phyloP scores from a whole-genome alignment of 2,888 invertebrate species.

The Dryadula phaetusa region DNA sequence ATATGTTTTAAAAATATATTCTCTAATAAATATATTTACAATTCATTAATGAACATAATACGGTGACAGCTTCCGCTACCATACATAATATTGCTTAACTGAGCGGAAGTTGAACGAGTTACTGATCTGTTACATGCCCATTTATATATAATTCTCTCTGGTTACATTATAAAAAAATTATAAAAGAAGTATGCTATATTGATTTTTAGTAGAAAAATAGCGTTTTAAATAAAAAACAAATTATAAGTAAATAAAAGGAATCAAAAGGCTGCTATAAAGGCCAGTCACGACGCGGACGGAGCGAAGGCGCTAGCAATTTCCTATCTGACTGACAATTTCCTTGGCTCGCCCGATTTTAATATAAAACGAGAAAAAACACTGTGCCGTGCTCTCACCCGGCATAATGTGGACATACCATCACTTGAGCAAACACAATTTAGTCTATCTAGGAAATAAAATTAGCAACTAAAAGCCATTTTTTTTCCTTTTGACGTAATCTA shows the following conservation, averaged over 20 bases:
- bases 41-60: background rate
- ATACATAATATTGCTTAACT: no score
- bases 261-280: slow-evolving; percentile 53
- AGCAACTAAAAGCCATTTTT: no score
- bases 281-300: slow-evolving; percentile 61
- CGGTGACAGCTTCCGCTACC: no score
- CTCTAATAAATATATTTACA: background rate
- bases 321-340: slow-evolving; percentile 83
- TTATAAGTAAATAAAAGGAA: slow-evolving; percentile 35
- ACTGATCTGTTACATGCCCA: no score
- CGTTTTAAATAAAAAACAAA: slow-evolving; percentile 16
- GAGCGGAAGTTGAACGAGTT: no score
- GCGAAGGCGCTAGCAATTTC: slow-evolving; percentile 72
- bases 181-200: background rate
- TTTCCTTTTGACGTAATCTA: no score
- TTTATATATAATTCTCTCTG: no score
- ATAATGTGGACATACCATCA: slow-evolving; percentile 54
- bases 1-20: no score
- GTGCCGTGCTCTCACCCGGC: slow-evolving; percentile 51
- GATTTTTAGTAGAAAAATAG: background rate
- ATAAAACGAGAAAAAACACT: slow-evolving; percentile 82
- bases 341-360: slow-evolving; percentile 80
- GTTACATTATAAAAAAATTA: no score
- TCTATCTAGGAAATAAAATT: no score
- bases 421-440: background rate